A percentile compares a stretch with the other conserved stretches of the same genome.
Conservation (phyloP, 2,113 vertebrate genomes). For the Anser brachyrhynchus region DNA sequence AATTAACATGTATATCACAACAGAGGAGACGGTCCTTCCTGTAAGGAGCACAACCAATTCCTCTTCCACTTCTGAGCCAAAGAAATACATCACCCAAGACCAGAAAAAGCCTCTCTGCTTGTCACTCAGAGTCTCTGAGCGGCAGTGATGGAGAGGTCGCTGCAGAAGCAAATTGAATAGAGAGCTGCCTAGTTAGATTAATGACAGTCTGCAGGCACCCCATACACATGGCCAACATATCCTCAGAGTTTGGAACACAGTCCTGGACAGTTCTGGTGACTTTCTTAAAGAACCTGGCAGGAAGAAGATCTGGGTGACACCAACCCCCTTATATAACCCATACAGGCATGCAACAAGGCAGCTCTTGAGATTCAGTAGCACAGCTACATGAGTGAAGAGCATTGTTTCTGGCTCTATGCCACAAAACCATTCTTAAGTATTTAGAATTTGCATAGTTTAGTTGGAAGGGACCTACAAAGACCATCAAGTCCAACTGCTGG, state of each 20-base stretch:
- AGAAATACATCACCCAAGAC: background rate
- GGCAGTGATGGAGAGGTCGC: background rate
- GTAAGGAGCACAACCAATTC: background rate
- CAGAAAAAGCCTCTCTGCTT: background rate
- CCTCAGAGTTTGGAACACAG: background rate
- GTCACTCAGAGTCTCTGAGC: fast-evolving
- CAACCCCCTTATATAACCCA: background rate
- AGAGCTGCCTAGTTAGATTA: background rate
- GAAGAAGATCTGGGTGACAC: background rate
- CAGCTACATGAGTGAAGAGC: fast-evolving
- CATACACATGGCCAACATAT: background rate
- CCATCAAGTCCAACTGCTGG: background rate
- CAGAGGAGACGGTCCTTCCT: background rate
- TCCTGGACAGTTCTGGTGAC: background rate
- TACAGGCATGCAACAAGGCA: background rate
- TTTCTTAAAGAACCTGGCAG: background rate
- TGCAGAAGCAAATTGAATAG: background rate
- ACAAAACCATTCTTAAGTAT: background rate
- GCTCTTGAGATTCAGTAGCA: background rate
- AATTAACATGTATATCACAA: background rate
- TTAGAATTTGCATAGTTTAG: background rate
- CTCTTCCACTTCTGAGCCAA: background rate
- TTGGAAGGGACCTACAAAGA: background rate
- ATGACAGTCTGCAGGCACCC: background rate
- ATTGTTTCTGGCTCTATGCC: background rate